These are phyloP conservation scores for Acrocephalus scirpaceus DNA, from an alignment of 2,797 vertebrate genomes.

Conservation along the genomic window DNA sequence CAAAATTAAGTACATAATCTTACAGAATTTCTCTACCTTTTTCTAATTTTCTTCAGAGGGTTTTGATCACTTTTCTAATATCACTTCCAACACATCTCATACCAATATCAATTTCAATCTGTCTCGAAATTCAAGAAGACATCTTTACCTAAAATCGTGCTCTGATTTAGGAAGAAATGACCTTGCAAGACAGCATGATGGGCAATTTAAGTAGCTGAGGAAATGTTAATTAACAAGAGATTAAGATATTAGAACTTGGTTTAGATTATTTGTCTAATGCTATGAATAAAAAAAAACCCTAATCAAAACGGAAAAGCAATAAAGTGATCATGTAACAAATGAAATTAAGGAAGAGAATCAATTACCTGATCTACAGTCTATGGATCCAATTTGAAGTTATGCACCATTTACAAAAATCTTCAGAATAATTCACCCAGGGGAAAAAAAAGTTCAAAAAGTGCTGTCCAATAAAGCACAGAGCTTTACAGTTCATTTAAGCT, in stretches of 20 bases:
- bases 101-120: constrained; percentile 7
- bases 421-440: constrained; percentile 41
- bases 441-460: constrained; percentile 31
- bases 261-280: neutral
- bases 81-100: neutral
- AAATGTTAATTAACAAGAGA: neutral
- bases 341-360: constrained; percentile 25
- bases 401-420: constrained; percentile 51
- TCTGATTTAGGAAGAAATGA: constrained; percentile 15
- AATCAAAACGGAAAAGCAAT: neutral
- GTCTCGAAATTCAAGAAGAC: neutral
- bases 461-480: constrained; percentile 55
- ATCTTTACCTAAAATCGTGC: neutral
- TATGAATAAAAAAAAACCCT: neutral
- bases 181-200: constrained; percentile 2
- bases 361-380: neutral
- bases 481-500: constrained; percentile 67
- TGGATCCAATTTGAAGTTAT: constrained; percentile 43
- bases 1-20: neutral
- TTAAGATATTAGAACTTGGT: neutral
- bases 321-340: neutral
- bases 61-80: neutral
- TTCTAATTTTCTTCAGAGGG: neutral
- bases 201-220: neutral
- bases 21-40: neutral